Evolutionary conservation across 2,113 vertebrate genomes (phyloP), one percentile per base, ranked within the genome.

Genomic region (Ceyx melanurus): DNA sequence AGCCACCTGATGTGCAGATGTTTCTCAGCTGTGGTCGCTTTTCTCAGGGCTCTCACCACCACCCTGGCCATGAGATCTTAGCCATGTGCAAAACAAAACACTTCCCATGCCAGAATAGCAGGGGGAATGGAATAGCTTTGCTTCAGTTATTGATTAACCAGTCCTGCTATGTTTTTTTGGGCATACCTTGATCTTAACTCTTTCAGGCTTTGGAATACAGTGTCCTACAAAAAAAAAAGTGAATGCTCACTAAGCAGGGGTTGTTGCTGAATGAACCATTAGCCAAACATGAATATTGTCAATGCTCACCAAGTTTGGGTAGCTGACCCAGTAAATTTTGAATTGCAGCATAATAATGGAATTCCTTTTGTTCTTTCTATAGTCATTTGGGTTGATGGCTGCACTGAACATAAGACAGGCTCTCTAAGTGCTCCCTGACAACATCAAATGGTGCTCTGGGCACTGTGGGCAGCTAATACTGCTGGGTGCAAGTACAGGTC

Each of bases 61-160:
- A 3, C 6, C 2, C 28, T 60, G 37, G 29, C 11, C 89, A 64
- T 64, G 48, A 68, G 45, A n/a, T 45, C 76, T 75, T 48, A 58
- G 51, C 57, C 53, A 14, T 46, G 58, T 57, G 73, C 62, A 22
- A 53, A 91, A 62, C 88, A 53, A 48, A 86, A 62, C 67, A 6
- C 11, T 81, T 76, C 5, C 37, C 13, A 2, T 72, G 81, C 61
- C 72, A 60, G 50, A 85, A 60, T 3, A 66, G 58, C 35, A 19
- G 42, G 33, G 46, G 40, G 25, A 58, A 58, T 13, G 35, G 40
- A 61, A 51, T 40, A 74, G 73, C 77, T 86, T 51, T 64, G 42
- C 51, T 76, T 53, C 43, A 29, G 95, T 95, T 95, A 83, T 21
- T 93, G n/a, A 91, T 93, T 91, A 96, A 94, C 91, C 28, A 48